Conservation (phyloP, 2,113 vertebrate genomes). For the Tautogolabrus adspersus region DNA sequence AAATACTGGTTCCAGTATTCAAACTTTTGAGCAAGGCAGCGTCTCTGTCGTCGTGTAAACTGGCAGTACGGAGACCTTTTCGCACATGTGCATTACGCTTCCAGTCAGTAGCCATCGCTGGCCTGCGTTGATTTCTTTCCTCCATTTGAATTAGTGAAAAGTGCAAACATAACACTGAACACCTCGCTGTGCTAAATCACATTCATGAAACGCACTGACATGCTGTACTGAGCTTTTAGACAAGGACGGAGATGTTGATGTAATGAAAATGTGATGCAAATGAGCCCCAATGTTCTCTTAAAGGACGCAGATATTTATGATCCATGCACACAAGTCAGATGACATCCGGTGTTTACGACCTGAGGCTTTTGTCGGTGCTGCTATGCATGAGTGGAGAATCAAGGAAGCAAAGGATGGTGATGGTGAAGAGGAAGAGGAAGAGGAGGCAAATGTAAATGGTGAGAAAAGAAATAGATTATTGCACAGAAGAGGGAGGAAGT, state of each 20-base stretch:
- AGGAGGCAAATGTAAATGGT: not conserved
- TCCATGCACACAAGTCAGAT: not conserved
- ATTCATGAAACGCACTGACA: not conserved
- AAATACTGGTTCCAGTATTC: too few species aligned
- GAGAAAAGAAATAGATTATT: not conserved
- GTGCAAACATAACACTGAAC: not conserved
- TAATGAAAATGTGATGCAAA: not conserved
- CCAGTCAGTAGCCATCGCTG: too few species aligned
- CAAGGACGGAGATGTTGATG: not conserved
- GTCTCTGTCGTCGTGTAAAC: too few species aligned
- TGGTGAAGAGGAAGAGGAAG: not conserved
- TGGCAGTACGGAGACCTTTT: too few species aligned
- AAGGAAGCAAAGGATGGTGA: not conserved
- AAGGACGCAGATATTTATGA: constrained; percentile 6
- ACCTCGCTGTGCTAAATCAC: not conserved
- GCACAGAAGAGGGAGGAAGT: not conserved
- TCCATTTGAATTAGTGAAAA: not conserved
- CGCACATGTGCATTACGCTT: too few species aligned
- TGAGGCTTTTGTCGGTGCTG: not conserved
- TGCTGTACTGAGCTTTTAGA: not conserved
- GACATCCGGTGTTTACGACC: not conserved
- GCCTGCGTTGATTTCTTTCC: not conserved
- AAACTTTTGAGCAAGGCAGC: too few species aligned
- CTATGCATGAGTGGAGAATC: not conserved
- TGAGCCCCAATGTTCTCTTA: not conserved